Percentiles rank a stretch among this genome's conserved stretches.
These are phyloP conservation scores for Galaxea fascicularis DNA, from an alignment of 92 coral and sea anemone genomes.

Conservation along the genomic window DNA sequence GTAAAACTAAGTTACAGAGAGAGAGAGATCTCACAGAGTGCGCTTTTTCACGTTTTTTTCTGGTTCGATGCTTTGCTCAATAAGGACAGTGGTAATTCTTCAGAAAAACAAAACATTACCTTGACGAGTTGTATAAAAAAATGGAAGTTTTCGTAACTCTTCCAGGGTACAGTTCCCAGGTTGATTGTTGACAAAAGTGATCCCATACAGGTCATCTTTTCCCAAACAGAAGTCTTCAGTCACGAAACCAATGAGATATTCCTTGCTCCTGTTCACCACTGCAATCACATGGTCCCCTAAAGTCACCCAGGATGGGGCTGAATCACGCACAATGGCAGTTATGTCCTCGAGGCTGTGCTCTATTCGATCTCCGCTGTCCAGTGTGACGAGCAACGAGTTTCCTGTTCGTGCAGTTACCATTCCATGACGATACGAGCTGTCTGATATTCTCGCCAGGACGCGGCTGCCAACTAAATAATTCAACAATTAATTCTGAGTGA, in stretches of 20 bases:
- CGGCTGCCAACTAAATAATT: neutral
- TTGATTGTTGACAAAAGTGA: slow-evolving; percentile 15
- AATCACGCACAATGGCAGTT: neutral
- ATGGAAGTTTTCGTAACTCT: slow-evolving; percentile 28
- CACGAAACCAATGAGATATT: slow-evolving; percentile 34
- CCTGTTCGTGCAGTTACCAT: neutral
- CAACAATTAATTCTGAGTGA: neutral
- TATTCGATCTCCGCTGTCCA: slow-evolving; percentile 32
- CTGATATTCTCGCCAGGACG: slow-evolving; percentile 11
- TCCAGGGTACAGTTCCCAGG: slow-evolving; percentile 4
- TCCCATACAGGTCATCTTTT: slow-evolving; percentile 11
- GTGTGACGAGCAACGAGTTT: neutral
- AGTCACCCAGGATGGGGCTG: slow-evolving; percentile 14
- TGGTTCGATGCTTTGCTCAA: no score
- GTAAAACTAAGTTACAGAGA: no score
- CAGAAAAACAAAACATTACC: neutral
- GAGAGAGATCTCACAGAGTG: no score
- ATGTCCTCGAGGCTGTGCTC: slow-evolving; percentile 28
- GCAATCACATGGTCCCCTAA: slow-evolving; percentile 41
- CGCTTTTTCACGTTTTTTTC: neutral
- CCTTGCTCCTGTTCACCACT: neutral
- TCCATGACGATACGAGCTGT: slow-evolving; percentile 8
- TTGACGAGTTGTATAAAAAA: slow-evolving; percentile 22
- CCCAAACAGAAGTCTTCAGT: slow-evolving; percentile 1
- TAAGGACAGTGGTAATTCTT: neutral